These are phyloP conservation scores for Clinocottus analis DNA, from an alignment of 2,113 vertebrate species.

Conservation along the genomic window DNA sequence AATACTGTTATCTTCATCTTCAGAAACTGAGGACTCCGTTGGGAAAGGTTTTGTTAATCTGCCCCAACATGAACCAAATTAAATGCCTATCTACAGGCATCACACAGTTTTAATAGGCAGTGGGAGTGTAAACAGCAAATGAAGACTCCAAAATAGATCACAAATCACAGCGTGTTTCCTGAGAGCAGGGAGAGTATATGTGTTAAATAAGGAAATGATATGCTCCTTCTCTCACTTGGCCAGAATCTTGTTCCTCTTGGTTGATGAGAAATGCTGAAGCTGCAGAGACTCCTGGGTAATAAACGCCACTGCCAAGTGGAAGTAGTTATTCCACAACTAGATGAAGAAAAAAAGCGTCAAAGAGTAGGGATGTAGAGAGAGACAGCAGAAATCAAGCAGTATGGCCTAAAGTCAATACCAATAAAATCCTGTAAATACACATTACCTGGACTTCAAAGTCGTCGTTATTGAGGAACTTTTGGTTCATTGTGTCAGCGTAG, in stretches of 20 bases:
- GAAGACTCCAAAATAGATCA: constrained; percentile 47
- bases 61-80: constrained; percentile 39
- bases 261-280: constrained; percentile 94
- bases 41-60: constrained; percentile 40
- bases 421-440: constrained; percentile 23
- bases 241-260: constrained; percentile 95
- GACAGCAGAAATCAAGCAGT: not conserved
- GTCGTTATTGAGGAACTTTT: constrained; percentile 94
- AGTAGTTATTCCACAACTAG: constrained; percentile 99
- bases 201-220: constrained; percentile 56
- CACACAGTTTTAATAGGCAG: constrained; percentile 44
- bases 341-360: constrained; percentile 24
- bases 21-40: constrained; percentile 1
- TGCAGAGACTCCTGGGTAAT: constrained; percentile 98
- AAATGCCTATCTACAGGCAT: constrained; percentile 37
- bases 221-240: constrained; percentile 86
- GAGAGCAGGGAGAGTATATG: constrained; percentile 29
- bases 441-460: constrained; percentile 96
- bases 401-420: not conserved
- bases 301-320: constrained; percentile 98
- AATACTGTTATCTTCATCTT: constrained; percentile 47
- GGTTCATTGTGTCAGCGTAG: constrained; percentile 97
- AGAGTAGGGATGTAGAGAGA: not conserved
- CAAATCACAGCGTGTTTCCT: constrained; percentile 58
- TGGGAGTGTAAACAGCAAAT: constrained; percentile 48